These are phyloP conservation scores for Periphyllus acericola DNA, from an alignment of 2,888 invertebrate genomes.

Conservation along the genomic window DNA sequence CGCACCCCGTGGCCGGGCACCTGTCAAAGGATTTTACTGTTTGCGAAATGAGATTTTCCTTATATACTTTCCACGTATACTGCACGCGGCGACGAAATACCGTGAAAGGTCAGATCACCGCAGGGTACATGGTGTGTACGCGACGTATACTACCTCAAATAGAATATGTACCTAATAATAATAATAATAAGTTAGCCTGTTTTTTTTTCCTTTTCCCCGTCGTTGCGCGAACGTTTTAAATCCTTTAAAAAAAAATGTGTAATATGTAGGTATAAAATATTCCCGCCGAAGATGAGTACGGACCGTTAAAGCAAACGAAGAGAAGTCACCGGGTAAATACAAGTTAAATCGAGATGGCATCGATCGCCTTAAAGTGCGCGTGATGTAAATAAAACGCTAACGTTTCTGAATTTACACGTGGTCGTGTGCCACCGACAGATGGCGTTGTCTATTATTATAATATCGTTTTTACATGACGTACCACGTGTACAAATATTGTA, in stretches of 20 bases:
- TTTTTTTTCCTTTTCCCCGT: too few species aligned
- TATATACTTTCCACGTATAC: too few species aligned
- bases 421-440: neutral
- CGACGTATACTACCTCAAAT: too few species aligned
- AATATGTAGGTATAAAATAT: too few species aligned
- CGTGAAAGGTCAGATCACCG: too few species aligned
- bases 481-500: neutral
- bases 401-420: neutral
- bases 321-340: neutral
- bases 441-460: constrained; percentile 16
- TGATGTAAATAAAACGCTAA: neutral
- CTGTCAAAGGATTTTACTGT: constrained; percentile 10
- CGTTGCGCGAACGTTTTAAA: neutral
- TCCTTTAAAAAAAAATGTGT: too few species aligned
- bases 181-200: neutral
- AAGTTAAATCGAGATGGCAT: neutral
- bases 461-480: neutral
- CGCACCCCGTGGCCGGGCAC: neutral
- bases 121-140: too few species aligned
- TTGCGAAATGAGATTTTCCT: neutral
- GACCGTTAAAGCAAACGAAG: neutral
- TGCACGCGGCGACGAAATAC: too few species aligned
- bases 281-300: neutral
- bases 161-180: neutral
- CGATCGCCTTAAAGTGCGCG: neutral